Evolutionary conservation across 2,113 vertebrate species (phyloP).

Genomic region (Poecile atricapillus): DNA sequence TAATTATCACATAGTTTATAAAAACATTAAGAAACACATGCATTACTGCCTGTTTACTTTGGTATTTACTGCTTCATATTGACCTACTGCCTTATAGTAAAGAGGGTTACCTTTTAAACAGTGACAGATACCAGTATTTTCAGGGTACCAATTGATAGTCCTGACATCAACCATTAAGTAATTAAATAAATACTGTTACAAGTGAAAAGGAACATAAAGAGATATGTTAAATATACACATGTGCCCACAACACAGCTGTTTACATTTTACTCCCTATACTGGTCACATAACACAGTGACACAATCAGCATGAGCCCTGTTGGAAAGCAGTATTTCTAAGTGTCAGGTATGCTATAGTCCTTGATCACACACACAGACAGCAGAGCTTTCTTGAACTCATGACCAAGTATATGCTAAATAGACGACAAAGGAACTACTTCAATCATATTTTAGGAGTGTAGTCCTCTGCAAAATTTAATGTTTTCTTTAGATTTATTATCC

Average conservation of each 20-base stretch:
- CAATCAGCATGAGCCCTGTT: not conserved
- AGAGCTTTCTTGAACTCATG: not conserved
- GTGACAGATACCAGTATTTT: not conserved
- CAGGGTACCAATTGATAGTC: not conserved
- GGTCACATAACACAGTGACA: not conserved
- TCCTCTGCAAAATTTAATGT: not conserved
- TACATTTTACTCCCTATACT: not conserved
- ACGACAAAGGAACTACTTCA: not conserved
- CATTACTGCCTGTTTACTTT: not conserved
- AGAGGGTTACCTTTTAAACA: not conserved
- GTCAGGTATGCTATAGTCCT: not conserved
- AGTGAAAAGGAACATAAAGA: not conserved
- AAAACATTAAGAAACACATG: not conserved
- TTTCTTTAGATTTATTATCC: not conserved
- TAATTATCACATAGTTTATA: not conserved
- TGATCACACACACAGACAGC: not conserved
- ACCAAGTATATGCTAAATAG: not conserved
- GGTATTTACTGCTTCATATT: not conserved
- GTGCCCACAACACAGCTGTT: not conserved
- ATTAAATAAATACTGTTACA: not conserved
- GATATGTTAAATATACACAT: not conserved
- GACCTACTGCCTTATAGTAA: not conserved
- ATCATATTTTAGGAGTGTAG: not conserved
- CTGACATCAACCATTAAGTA: not conserved
- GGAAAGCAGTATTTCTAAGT: not conserved